Evolutionary conservation across 2,888 invertebrate species (phyloP).

Genomic region (Monochamus alternatus): DNA sequence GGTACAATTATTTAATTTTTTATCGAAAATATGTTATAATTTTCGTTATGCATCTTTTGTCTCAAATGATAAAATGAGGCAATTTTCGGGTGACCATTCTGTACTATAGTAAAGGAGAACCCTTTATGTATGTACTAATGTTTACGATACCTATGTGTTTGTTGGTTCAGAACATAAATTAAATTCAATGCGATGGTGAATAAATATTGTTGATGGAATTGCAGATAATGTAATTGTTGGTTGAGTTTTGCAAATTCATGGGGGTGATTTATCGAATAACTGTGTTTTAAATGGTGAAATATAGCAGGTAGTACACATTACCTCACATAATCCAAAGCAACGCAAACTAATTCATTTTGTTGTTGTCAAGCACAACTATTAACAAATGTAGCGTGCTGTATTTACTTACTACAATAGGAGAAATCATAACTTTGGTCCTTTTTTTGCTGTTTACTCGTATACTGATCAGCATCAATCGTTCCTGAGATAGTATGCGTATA

Average conservation of each 20-base stretch:
- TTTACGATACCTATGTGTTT: not conserved
- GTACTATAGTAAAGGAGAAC: too few species aligned
- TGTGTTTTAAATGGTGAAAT: not conserved
- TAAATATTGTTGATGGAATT: slow-evolving; percentile 1
- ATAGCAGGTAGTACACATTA: slow-evolving; percentile 5
- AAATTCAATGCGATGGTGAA: slow-evolving; percentile 5
- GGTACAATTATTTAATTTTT: too few species aligned
- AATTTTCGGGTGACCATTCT: too few species aligned
- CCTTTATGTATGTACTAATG: too few species aligned
- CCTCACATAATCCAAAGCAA: not conserved
- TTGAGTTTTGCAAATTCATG: slow-evolving; percentile 8
- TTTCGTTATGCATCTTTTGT: too few species aligned
- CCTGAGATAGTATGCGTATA: too few species aligned
- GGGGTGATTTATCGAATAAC: slow-evolving; percentile 4
- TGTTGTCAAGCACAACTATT: not conserved
- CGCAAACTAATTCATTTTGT: not conserved
- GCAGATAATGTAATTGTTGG: not conserved
- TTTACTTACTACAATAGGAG: too few species aligned
- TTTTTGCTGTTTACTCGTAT: not conserved
- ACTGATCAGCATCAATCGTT: not conserved
- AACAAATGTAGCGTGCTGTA: not conserved
- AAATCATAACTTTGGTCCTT: not conserved
- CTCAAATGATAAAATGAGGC: too few species aligned
- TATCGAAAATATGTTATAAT: too few species aligned
- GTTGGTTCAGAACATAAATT: not conserved